Conservation (phyloP, 2,797 vertebrate species). For the Ficedula albicollis region DNA sequence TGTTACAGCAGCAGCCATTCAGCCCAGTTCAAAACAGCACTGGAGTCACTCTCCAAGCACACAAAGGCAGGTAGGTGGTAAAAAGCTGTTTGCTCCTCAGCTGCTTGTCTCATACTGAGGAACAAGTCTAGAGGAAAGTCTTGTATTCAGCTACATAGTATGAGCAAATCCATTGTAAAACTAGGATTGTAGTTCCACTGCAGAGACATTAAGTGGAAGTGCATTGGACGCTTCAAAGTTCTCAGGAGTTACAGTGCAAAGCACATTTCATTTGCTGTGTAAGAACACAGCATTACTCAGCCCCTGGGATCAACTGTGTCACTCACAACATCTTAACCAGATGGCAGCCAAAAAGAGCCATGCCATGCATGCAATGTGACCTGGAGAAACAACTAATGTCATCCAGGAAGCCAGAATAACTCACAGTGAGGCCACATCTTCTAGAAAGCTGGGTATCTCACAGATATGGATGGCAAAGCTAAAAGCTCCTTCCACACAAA, state of each 20-base stretch:
- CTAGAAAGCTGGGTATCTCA: background rate
- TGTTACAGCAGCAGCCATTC: background rate
- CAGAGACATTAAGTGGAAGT: background rate
- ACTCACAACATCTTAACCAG: background rate
- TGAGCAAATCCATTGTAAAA: background rate
- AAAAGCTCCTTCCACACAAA: background rate
- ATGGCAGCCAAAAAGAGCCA: background rate
- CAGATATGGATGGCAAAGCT: background rate
- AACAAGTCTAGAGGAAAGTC: background rate
- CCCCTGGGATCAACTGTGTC: background rate
- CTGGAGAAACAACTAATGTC: background rate
- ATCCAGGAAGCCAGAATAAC: background rate
- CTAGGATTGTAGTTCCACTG: background rate
- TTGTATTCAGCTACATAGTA: background rate
- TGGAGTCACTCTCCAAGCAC: background rate
- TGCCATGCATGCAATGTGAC: fast-evolving
- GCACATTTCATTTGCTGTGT: background rate
- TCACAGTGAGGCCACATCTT: background rate
- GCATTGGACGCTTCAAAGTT: background rate
- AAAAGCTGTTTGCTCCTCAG: background rate
- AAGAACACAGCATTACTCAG: background rate
- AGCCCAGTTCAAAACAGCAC: background rate
- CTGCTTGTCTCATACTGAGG: background rate
- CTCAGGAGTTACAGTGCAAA: background rate
- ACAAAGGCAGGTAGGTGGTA: background rate